A percentile compares a stretch with the other conserved stretches of the same genome.
Evolutionary conservation across 2,113 vertebrate genomes (phyloP).

Genomic region (Coturnix japonica): DNA sequence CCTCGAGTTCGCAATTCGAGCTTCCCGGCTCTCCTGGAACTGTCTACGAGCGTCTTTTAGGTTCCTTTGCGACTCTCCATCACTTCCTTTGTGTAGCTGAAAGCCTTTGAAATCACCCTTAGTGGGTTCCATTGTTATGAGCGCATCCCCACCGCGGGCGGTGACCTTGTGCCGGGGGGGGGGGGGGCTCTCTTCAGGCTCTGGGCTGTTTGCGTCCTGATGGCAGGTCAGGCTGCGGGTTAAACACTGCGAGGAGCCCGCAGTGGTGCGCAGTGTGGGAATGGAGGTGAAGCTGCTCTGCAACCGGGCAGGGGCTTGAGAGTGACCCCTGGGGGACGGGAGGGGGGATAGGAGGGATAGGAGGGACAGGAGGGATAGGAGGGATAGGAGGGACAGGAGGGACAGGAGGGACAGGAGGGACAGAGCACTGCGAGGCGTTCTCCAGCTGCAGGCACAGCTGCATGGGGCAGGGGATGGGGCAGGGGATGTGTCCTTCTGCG

Average conservation of each 20-base stretch:
- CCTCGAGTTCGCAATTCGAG: neutral
- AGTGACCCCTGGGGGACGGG: neutral
- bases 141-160: neutral
- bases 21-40: neutral
- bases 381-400: no score
- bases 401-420: no score
- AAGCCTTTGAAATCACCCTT: neutral
- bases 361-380: no score
- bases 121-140: neutral
- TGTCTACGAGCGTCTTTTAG: neutral
- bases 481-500: neutral
- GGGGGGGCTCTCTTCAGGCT: neutral
- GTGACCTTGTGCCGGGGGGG: neutral
- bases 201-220: neutral
- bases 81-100: neutral
- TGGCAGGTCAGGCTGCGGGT: neutral
- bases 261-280: neutral
- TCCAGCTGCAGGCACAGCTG: neutral
- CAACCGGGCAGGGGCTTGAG: neutral
- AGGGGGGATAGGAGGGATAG: no score
- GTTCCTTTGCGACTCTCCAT: neutral
- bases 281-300: neutral
- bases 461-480: neutral
- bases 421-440: no score
- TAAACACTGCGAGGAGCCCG: neutral